Percentiles rank a stretch among this genome's conserved stretches.
Conservation (phyloP, 1,140 invertebrate species). For the Melitaea cinxia region DNA sequence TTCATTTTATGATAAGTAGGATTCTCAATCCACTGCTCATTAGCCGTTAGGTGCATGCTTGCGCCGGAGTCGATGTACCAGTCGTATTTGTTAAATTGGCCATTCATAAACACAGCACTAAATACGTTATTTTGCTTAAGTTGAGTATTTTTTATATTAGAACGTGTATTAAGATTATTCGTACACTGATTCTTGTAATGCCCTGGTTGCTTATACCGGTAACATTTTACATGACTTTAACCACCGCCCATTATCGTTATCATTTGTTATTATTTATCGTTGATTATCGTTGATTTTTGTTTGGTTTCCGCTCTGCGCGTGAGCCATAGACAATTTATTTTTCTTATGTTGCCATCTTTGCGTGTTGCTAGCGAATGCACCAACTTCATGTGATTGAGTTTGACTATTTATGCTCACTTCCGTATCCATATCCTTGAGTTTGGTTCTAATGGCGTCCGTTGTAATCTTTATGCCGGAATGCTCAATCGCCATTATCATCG, state of each 20-base stretch:
- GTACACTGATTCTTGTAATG: conserved; percentile 32
- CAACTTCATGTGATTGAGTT: too few species aligned
- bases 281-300: too few species aligned
- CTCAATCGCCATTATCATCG: conserved; percentile 3
- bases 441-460: conserved; percentile 8
- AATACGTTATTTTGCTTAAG: conserved; percentile 21
- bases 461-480: neutral
- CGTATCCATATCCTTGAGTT: neutral
- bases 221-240: too few species aligned
- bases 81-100: conserved; percentile 16
- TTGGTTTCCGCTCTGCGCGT: too few species aligned
- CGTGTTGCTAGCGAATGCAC: too few species aligned
- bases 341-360: too few species aligned
- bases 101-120: conserved; percentile 35
- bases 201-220: too few species aligned
- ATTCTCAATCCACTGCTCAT: conserved; percentile 21
- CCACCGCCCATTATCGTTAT: too few species aligned
- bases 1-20: conserved; percentile 15
- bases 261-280: too few species aligned
- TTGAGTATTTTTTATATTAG: too few species aligned
- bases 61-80: conserved; percentile 38
- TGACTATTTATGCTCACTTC: too few species aligned
- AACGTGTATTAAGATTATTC: conserved; percentile 16
- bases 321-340: too few species aligned
- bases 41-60: conserved; percentile 26